Percentiles rank a stretch among this genome's conserved stretches.
These are phyloP conservation scores for Tapera naevia DNA, from an alignment of 2,797 vertebrate species.

Conservation along the genomic window DNA sequence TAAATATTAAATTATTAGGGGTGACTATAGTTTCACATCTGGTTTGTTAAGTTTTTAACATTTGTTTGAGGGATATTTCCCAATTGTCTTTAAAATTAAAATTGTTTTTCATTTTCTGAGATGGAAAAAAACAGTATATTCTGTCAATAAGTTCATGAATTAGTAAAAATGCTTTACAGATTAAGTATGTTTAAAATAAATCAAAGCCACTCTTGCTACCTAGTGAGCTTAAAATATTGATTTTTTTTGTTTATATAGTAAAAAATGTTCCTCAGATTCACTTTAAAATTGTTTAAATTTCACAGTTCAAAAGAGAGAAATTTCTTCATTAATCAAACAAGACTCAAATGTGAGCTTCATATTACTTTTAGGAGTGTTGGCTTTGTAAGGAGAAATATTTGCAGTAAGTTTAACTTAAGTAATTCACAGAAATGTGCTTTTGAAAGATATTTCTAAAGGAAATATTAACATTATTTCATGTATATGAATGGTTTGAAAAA, in stretches of 20 bases:
- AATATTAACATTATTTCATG: constrained; percentile 14
- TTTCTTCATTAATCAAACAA: constrained; percentile 25
- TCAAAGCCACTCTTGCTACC: neutral
- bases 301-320: constrained; percentile 25
- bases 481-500: constrained; percentile 37
- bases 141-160: constrained; percentile 23
- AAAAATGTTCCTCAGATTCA: constrained; percentile 39
- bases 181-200: constrained; percentile 36
- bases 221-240: neutral
- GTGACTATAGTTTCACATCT: constrained; percentile 33
- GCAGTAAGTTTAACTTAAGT: constrained; percentile 8
- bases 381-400: constrained; percentile 52
- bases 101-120: neutral
- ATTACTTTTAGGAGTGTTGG: constrained; percentile 38
- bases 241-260: constrained; percentile 2
- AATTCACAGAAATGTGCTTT: constrained; percentile 18
- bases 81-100: constrained; percentile 29
- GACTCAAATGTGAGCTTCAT: constrained; percentile 48
- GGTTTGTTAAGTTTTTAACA: constrained; percentile 49
- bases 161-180: constrained; percentile 15
- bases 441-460: constrained; percentile 15
- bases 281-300: constrained; percentile 45
- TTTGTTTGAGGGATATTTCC: constrained; percentile 28
- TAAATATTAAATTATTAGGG: constrained; percentile 53
- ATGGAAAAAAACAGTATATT: constrained; percentile 13